A percentile compares a stretch with the other conserved stretches of the same genome.
Conservation (phyloP, 2,797 vertebrate genomes). For the Onychomys arenicola region DNA sequence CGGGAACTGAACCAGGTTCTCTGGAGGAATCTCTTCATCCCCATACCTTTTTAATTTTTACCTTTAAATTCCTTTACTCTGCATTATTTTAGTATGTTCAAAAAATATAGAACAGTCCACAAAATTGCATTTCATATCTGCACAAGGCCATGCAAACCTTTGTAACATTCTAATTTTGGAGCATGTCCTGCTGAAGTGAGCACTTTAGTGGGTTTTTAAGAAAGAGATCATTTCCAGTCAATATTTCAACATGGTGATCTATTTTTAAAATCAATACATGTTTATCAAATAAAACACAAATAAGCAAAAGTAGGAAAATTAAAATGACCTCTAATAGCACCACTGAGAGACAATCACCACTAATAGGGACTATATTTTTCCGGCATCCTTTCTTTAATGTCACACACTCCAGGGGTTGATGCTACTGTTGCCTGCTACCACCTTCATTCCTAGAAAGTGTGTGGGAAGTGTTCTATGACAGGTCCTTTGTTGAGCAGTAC, state of each 20-base stretch:
- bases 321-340: conserved; percentile 13
- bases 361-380: conserved; percentile 1
- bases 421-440: not conserved
- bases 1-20: not conserved
- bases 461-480: not conserved
- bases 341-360: not conserved
- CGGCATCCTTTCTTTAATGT: not conserved
- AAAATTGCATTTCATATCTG: not conserved
- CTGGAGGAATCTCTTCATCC: not conserved
- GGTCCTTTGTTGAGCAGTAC: not conserved
- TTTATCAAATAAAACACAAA: conserved; percentile 61
- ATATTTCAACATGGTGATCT: conserved; percentile 12
- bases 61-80: not conserved
- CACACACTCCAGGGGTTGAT: not conserved
- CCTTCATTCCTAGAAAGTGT: not conserved
- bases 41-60: not conserved
- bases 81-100: not conserved
- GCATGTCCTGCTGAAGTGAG: not conserved
- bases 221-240: not conserved
- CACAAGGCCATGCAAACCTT: not conserved
- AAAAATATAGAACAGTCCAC: not conserved
- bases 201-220: not conserved
- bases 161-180: not conserved
- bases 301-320: conserved; percentile 47
- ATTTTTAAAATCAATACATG: conserved; percentile 53